Evolutionary conservation across 1,140 invertebrate genomes (phyloP).

Genomic region (Chlorops oryzae): DNA sequence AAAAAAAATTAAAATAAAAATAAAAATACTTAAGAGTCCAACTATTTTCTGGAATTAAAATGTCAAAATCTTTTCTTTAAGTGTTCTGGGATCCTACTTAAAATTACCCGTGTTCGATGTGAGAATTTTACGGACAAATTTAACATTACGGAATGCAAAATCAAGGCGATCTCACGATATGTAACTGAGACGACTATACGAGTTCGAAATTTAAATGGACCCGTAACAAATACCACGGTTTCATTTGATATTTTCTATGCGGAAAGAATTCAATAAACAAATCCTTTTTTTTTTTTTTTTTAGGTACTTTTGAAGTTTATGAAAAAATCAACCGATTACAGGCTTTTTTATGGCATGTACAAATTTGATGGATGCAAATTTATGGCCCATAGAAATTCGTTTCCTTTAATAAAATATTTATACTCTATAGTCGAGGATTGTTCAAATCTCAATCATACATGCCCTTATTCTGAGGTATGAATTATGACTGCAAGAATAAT

Average conservation of each 20-base stretch:
- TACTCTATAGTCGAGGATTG: background rate
- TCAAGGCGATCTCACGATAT: background rate
- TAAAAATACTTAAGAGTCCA: too few species aligned
- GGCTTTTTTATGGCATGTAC: background rate
- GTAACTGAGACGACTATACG: constrained; percentile 2
- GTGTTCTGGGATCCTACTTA: too few species aligned
- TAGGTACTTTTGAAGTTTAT: constrained; percentile 1
- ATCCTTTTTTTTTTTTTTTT: background rate
- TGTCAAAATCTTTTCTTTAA: too few species aligned
- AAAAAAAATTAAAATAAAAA: too few species aligned
- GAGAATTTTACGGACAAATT: too few species aligned
- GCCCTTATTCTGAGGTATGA: constrained; percentile 4
- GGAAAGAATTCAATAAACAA: constrained; percentile 1
- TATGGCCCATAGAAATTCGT: background rate
- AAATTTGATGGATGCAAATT: constrained; percentile 1
- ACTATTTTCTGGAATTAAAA: too few species aligned
- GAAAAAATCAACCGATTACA: constrained; percentile 6
- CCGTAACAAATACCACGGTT: background rate
- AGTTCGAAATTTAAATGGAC: background rate
- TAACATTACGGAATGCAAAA: background rate
- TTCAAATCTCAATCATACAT: constrained; percentile 4
- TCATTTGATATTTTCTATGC: too few species aligned
- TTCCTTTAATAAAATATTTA: constrained; percentile 1
- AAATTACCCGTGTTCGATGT: too few species aligned
- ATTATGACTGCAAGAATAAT: background rate